Evolutionary conservation across 1,140 invertebrate genomes (phyloP).

Genomic region (Drosophila kanapiae): DNA sequence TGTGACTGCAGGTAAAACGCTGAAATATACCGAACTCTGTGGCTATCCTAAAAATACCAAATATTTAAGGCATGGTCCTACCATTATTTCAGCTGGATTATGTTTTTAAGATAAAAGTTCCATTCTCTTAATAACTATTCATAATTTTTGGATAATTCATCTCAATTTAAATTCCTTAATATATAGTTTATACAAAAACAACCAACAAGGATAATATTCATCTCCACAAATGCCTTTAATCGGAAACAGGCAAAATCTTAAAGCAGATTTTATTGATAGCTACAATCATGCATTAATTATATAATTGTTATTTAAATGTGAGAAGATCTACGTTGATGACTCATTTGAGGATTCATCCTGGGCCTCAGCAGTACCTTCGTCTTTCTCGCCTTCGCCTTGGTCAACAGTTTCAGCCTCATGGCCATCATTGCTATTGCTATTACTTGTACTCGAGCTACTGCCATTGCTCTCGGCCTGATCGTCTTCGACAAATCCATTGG

Average conservation of each 20-base stretch:
- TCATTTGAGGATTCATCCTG: constrained; percentile 25
- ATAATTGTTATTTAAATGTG: not conserved
- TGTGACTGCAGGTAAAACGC: constrained; percentile 8
- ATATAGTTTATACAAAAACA: not conserved
- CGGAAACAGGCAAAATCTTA: not conserved
- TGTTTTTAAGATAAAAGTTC: too few species aligned
- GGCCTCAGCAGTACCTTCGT: not conserved
- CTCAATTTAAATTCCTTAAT: not conserved
- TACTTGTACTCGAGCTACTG: constrained; percentile 27
- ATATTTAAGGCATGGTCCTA: not conserved
- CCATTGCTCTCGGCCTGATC: constrained; percentile 19
- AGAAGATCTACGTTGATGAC: constrained; percentile 4
- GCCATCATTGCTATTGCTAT: constrained; percentile 9
- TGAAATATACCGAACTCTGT: not conserved
- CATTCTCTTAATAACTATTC: too few species aligned
- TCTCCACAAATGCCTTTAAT: not conserved
- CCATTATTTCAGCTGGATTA: not conserved
- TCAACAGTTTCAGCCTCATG: not conserved
- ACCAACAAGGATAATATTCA: not conserved
- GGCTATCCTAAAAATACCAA: not conserved
- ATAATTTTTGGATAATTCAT: too few species aligned
- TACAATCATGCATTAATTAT: not conserved
- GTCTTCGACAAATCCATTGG: constrained; percentile 49
- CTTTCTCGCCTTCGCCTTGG: not conserved
- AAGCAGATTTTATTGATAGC: not conserved